Percentiles rank a stretch among this genome's conserved stretches.
Conservation (phyloP, 2,888 invertebrate genomes). For the Stenolophus ochropezus region DNA sequence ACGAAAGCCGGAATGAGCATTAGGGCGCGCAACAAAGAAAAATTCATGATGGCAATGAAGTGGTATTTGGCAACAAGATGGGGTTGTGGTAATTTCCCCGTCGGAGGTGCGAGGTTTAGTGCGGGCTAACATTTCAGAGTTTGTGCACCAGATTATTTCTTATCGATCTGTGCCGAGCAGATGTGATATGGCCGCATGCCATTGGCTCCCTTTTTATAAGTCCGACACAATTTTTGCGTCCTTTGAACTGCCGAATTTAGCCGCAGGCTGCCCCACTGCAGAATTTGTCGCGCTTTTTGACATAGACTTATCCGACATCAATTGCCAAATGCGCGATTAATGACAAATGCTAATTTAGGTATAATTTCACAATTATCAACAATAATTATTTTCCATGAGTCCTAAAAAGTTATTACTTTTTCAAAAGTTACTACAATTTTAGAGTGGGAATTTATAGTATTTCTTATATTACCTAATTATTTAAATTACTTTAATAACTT, state of each 20-base stretch:
- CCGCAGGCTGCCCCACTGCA: not conserved
- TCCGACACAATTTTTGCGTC: constrained; percentile 48
- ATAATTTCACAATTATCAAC: too few species aligned
- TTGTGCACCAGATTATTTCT: constrained; percentile 66
- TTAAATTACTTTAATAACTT: too few species aligned
- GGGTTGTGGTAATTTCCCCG: not conserved
- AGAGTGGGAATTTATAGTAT: too few species aligned
- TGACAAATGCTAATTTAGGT: too few species aligned
- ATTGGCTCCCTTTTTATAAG: constrained; percentile 32
- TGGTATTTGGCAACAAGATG: not conserved
- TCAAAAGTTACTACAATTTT: too few species aligned
- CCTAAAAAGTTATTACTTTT: too few species aligned
- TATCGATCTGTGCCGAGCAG: constrained; percentile 63
- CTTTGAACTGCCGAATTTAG: constrained; percentile 45
- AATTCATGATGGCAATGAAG: not conserved
- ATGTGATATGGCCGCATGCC: constrained; percentile 32
- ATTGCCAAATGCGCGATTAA: too few species aligned
- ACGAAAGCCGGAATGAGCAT: not conserved
- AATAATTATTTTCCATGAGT: too few species aligned
- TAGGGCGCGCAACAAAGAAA: not conserved
- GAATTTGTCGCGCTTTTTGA: not conserved
- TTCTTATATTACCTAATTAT: too few species aligned
- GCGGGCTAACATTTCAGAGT: constrained; percentile 61
- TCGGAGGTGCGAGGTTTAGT: constrained; percentile 54
- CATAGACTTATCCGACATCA: too few species aligned